Evolutionary conservation across 2,797 vertebrate genomes (phyloP).

Genomic region (Centroberyx gerrardi): DNA sequence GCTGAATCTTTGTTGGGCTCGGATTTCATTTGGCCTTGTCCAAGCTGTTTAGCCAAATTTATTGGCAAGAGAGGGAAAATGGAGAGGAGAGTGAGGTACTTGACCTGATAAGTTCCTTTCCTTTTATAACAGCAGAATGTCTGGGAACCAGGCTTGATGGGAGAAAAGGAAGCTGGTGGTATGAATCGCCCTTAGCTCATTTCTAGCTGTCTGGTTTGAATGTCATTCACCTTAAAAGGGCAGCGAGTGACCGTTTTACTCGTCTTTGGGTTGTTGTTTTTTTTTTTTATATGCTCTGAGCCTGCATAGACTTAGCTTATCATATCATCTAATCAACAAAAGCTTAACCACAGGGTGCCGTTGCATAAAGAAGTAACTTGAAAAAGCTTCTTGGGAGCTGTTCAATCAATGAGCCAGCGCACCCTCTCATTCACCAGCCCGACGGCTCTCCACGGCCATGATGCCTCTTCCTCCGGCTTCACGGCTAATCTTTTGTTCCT

Average conservation of each 20-base stretch:
- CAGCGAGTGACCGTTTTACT: slow-evolving; percentile 8
- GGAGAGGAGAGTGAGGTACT: not conserved
- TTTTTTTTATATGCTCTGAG: slow-evolving; percentile 10
- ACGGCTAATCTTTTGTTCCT: not conserved
- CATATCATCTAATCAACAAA: not conserved
- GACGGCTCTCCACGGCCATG: not conserved
- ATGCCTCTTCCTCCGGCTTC: not conserved
- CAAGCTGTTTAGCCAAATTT: not conserved
- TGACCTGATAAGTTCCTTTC: slow-evolving; percentile 1
- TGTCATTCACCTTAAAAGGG: slow-evolving; percentile 27
- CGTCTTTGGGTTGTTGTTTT: not conserved
- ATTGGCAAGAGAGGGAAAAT: not conserved
- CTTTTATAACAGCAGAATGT: not conserved
- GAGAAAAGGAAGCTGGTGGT: not conserved
- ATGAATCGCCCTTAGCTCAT: not conserved
- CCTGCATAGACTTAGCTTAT: no score
- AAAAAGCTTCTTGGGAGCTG: slow-evolving; percentile 24
- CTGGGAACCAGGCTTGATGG: not conserved
- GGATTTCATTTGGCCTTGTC: not conserved
- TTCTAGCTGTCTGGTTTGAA: slow-evolving; percentile 24
- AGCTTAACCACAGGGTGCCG: slow-evolving; percentile 2
- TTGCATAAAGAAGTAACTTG: slow-evolving; percentile 12
- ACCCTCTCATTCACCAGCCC: slow-evolving; percentile 28
- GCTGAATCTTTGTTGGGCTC: not conserved
- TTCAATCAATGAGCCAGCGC: slow-evolving; percentile 16